Evolutionary conservation across 2,113 vertebrate genomes (phyloP), one percentile per base, ranked within the genome.

Genomic region (Chlorodrepanis virens): DNA sequence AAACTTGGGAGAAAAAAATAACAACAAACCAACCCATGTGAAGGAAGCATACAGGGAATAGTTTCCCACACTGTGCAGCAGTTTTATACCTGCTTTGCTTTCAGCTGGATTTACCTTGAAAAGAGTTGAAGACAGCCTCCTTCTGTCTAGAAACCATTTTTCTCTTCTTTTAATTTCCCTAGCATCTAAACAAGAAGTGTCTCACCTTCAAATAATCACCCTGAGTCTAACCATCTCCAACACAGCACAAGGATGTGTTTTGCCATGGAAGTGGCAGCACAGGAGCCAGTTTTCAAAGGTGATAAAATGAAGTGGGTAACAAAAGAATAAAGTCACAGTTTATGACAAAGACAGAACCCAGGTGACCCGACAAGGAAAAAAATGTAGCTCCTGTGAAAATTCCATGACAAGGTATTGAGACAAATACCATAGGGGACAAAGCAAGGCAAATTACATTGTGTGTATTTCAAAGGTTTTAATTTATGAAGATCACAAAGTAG

Each of bases 401-500:
- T 92, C 50, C 61, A 17, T 89, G 63, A 70, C 71, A 80, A 83
- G 33, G 29, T 67, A 57, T 70, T 83, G 67, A 93, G 59, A 57
- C 59, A 72, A 94, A 83, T 86, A 79, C 67, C 53, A 53, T 1
- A 37, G 29, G 31, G 64, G 18, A 81, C 75, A 90, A 92, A 89
- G 64, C 28, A 88, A 83, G 71, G 50, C 39, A 89, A 93, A 94
- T 92, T 76, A 31, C 21, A 50, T 10, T 69, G 35, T 57, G 44
- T 54, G 24, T 44, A 53, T 82, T 94, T 89, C 81, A 87, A 84
- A 89, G 61, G 61, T 64, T 96, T 91, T 91, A 72, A 90, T 91
- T 89, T 89, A 93, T 75, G 37, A 87, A 84, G 25, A 69, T 75
- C 47, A 67, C 72, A 47, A 90, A 87, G 60, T 64, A 77, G 12